phyloP scores from a whole-genome alignment of 2,797 vertebrate genomes.

The Amphiprion clarkii region DNA sequence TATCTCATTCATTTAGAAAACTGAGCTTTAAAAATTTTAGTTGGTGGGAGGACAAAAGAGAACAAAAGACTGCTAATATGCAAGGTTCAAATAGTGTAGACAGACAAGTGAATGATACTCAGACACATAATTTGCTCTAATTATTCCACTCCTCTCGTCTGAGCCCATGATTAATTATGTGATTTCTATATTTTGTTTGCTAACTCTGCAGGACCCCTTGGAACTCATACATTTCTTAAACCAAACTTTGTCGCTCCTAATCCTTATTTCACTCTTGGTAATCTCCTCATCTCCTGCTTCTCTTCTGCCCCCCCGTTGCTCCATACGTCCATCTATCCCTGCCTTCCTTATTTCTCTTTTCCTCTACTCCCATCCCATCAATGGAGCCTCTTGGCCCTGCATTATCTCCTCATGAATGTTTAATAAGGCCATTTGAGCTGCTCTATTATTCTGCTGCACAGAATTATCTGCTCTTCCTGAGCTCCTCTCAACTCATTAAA shows the following conservation, averaged over 20 bases:
- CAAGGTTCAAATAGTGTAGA: not conserved
- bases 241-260: conserved; percentile 26
- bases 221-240: conserved; percentile 23
- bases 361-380: conserved; percentile 47
- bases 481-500: conserved; percentile 74
- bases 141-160: conserved; percentile 29
- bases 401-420: conserved; percentile 84
- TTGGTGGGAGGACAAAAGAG: not conserved
- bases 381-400: conserved; percentile 52
- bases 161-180: conserved; percentile 13
- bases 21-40: not conserved
- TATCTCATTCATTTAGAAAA: not conserved
- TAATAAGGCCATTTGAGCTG: conserved; percentile 80
- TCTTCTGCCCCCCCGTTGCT: not conserved
- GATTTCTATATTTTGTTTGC: conserved; percentile 35
- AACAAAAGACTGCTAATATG: not conserved
- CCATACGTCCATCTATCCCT: conserved; percentile 33
- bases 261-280: conserved; percentile 34
- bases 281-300: conserved; percentile 38
- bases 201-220: conserved; percentile 7
- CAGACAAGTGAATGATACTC: not conserved
- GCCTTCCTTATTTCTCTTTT: conserved; percentile 17
- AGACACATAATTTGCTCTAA: conserved; percentile 19
- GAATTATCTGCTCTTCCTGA: conserved; percentile 74
- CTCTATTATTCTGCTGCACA: conserved; percentile 75